Conservation (phyloP, 2,113 vertebrate species). For the Rhagologus leucostigma region DNA sequence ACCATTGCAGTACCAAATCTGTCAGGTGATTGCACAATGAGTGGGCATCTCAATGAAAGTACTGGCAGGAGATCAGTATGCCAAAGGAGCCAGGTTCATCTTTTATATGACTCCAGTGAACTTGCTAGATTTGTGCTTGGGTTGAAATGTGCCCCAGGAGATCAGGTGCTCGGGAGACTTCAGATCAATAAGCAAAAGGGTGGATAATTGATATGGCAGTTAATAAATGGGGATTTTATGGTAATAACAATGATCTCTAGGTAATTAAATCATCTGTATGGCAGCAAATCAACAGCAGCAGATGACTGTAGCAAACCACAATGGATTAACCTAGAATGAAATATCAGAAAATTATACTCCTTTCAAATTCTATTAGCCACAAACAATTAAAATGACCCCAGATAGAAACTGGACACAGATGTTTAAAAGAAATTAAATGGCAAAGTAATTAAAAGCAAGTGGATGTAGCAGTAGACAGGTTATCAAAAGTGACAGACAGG, state of each 20-base stretch:
- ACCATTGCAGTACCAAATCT: neutral
- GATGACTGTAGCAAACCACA: conserved; percentile 3
- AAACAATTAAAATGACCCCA: neutral
- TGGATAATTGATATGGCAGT: conserved; percentile 28
- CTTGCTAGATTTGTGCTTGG: neutral
- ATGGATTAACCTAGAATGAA: neutral
- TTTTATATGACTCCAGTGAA: neutral
- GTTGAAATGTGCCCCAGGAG: neutral
- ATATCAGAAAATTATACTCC: conserved; percentile 3
- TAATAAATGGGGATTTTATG: conserved; percentile 43
- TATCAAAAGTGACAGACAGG: neutral
- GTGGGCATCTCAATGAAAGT: neutral
- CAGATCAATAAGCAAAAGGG: neutral
- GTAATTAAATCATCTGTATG: conserved; percentile 33
- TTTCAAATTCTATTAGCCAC: conserved; percentile 31
- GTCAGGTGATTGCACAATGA: neutral
- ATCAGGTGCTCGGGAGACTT: neutral
- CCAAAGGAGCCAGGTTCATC: neutral
- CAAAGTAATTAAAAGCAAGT: conserved; percentile 16
- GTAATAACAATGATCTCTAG: conserved; percentile 19
- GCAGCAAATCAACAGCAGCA: conserved; percentile 32
- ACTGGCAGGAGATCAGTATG: neutral
- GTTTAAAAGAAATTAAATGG: conserved; percentile 20
- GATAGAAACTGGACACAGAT: neutral
- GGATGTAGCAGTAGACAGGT: neutral